phyloP scores from a whole-genome alignment of 2,113 vertebrate species.

The Rafetus swinhoei region DNA sequence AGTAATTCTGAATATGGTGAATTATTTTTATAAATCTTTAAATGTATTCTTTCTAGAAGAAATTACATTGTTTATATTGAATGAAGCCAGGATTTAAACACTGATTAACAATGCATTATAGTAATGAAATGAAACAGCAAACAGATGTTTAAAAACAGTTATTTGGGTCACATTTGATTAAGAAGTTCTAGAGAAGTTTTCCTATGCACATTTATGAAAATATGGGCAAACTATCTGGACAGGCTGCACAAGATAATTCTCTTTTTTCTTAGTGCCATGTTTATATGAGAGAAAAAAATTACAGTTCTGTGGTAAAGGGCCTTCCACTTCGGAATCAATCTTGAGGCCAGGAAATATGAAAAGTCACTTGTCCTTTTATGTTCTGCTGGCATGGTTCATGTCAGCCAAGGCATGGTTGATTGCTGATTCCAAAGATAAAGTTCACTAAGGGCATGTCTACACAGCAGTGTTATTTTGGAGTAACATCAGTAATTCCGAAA shows the following conservation, averaged over 20 bases:
- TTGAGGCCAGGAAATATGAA: neutral
- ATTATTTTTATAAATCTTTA: neutral
- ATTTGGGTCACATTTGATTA: neutral
- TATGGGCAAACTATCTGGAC: neutral
- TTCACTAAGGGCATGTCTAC: too few species aligned
- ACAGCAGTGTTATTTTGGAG: too few species aligned
- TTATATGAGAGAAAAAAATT: neutral
- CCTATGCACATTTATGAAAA: fast-evolving
- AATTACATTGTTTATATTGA: neutral
- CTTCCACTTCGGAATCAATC: neutral
- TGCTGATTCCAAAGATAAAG: neutral
- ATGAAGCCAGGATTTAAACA: neutral
- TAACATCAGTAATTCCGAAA: too few species aligned
- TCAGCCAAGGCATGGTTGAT: neutral
- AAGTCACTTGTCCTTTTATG: neutral
- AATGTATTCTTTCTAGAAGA: neutral
- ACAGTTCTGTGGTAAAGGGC: neutral
- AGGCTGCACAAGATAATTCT: neutral
- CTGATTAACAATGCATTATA: neutral
- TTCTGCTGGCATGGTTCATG: neutral
- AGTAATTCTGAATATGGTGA: neutral
- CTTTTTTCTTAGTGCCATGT: neutral
- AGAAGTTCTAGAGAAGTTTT: neutral
- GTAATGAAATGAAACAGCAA: neutral
- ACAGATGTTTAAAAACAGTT: neutral